Conservation (phyloP, 2,797 vertebrate genomes). For the Hyperoplus lanceolatus region DNA sequence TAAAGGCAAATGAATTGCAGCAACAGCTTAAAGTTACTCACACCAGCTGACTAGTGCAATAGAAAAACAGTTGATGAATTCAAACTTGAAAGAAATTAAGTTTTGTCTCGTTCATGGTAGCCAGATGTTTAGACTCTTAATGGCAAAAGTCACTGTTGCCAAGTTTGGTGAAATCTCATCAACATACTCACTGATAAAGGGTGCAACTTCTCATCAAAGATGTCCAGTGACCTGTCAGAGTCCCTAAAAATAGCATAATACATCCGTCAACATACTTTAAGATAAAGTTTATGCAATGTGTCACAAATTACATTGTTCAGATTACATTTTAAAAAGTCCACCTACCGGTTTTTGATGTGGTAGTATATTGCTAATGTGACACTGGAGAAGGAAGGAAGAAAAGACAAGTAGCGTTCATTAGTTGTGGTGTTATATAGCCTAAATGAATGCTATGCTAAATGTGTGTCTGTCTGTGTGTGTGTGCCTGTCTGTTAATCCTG, state of each 20-base stretch:
- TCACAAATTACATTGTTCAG: not conserved
- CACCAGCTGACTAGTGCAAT: no score
- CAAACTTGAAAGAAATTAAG: not conserved
- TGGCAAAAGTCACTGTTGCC: no score
- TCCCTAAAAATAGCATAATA: slow-evolving; percentile 85
- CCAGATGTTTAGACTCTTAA: not conserved
- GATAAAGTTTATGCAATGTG: not conserved
- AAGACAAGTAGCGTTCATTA: not conserved
- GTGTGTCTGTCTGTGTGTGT: not conserved
- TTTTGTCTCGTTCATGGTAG: not conserved
- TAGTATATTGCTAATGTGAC: slow-evolving; percentile 99
- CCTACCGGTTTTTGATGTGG: slow-evolving; percentile 82
- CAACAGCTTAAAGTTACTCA: no score
- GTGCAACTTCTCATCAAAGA: slow-evolving; percentile 99
- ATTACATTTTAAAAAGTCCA: not conserved
- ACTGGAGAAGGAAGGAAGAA: slow-evolving; percentile 84
- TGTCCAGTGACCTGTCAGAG: slow-evolving; percentile 94
- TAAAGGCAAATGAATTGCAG: no score
- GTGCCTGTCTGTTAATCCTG: slow-evolving; percentile 45
- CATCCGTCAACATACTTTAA: slow-evolving; percentile 3
- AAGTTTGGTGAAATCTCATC: not conserved
- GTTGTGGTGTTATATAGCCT: not conserved
- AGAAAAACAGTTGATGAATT: no score
- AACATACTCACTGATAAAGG: slow-evolving; percentile 92
- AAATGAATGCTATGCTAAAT: not conserved